phyloP scores from a whole-genome alignment of 2,113 vertebrate species.

The Chloebia gouldiae region DNA sequence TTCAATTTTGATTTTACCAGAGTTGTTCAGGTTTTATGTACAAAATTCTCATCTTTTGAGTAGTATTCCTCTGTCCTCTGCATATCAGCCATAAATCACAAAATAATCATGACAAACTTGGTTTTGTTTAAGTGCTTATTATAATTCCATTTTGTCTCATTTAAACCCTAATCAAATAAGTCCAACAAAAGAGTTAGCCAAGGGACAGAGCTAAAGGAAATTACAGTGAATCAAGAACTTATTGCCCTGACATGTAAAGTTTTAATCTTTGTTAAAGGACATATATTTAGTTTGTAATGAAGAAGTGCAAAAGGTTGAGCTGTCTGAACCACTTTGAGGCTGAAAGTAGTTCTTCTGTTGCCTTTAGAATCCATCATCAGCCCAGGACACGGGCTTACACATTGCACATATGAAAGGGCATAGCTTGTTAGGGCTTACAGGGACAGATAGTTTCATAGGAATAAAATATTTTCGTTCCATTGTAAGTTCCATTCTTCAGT shows the following conservation, averaged over 20 bases:
- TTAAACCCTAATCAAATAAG: conserved; percentile 12
- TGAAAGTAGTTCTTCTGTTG: not conserved
- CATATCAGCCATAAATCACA: not conserved
- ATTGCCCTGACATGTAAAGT: not conserved
- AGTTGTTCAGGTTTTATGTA: not conserved
- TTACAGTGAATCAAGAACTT: not conserved
- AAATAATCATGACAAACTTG: not conserved
- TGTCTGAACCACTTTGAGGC: not conserved
- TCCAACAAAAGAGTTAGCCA: not conserved
- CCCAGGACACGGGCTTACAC: not conserved
- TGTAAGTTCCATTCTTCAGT: not conserved
- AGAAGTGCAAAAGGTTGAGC: not conserved
- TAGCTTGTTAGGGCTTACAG: not conserved
- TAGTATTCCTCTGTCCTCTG: not conserved
- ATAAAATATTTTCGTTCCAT: not conserved
- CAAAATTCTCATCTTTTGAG: not conserved
- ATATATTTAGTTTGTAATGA: not conserved
- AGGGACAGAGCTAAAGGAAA: not conserved
- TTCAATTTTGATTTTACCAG: not conserved
- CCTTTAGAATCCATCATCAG: not conserved
- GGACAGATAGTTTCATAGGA: not conserved
- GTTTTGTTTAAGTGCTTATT: not conserved
- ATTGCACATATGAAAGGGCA: not conserved
- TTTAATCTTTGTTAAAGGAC: not conserved
- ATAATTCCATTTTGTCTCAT: not conserved